Base-by-base conservation (phyloP, 1,140 invertebrate genomes). In the Pachyrhynchus sulphureomaculatus region DNA sequence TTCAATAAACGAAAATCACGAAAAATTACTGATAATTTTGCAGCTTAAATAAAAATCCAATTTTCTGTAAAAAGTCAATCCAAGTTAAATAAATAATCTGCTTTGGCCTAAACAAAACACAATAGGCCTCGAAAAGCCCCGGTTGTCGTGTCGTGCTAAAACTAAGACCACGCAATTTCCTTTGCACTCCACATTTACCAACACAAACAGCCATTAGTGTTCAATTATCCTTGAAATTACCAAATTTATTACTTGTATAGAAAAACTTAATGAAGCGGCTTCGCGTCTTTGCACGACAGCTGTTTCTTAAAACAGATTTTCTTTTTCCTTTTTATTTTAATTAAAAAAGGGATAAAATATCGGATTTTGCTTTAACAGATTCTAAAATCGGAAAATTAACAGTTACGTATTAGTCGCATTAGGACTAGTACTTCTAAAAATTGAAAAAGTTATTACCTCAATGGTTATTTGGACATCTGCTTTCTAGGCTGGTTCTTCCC, bases 191-290 rank as follows among this genome's bases (percentile, higher is more conserved):
- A 52, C 57, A 64, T 64, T 58, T 56, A 26, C 62, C 33, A 47
- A 53, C 55, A 58, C 41, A 64, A 64, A 64, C 54, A 64, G 57
- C 62, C 62, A 64, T 64, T 59, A 64, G 55, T 26, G 47, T 52
- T 55, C 60, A 62, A 62, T 62, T 62, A 62, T 62, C 52, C 60
- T 62, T 62, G 52, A 62, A 62, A 62, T 62, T 62, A 49, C 52
- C 44, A 49, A 56, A 56, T 62, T 62, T 62, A 62, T 56, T 32
- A 57, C 54, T 41, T 57, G 23, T 48, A 47, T 57, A 32, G 54
- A 57, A 57, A 57, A 57, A 57, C 37, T 45, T 57, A 32, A 48
- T 57, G 44, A 42, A n/a, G 54, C 13, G 17, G 20, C 13, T n/a
- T 44, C 26, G 9, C 24, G 53, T 56, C 54, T 48, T 48, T 29